Percentiles rank a stretch among this genome's conserved stretches.
These are phyloP conservation scores for Haliclona indistincta DNA, from an alignment of 37 sponge, comb jelly and placozoan species.

Conservation along the genomic window DNA sequence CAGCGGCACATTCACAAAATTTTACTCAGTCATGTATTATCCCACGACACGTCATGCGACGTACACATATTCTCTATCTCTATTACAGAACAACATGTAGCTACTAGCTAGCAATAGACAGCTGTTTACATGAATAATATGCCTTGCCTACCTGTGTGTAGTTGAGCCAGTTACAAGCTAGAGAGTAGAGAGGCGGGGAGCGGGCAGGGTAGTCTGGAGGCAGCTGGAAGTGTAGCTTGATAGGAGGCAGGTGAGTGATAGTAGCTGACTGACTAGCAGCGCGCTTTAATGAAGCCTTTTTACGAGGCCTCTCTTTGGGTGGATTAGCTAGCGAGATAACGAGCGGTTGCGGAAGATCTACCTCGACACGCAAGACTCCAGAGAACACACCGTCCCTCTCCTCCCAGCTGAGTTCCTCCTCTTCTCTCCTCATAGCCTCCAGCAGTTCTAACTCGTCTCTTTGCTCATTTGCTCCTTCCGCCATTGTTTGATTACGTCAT, in stretches of 20 bases:
- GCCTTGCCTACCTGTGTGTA: slow-evolving; percentile 44
- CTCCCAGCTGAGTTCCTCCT: slow-evolving; percentile 29
- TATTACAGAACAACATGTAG: not conserved
- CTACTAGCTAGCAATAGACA: not conserved
- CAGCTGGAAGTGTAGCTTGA: slow-evolving; percentile 48
- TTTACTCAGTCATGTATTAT: too few relatives aligned
- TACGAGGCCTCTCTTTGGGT: too few relatives aligned
- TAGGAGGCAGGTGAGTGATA: slow-evolving; percentile 58
- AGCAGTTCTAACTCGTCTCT: slow-evolving; percentile 28
- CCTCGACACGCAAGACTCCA: not conserved
- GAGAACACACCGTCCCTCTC: not conserved
- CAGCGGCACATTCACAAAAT: too few relatives aligned
- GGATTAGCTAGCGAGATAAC: not conserved
- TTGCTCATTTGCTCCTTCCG: not conserved
- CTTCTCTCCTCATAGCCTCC: not conserved
- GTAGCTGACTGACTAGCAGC: not conserved
- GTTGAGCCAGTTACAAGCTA: slow-evolving; percentile 75
- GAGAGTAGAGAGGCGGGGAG: slow-evolving; percentile 29
- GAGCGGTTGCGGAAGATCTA: not conserved
- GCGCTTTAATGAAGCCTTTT: not conserved
- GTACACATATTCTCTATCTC: slow-evolving; percentile 14
- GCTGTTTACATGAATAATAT: not conserved
- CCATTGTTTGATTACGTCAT: too few relatives aligned
- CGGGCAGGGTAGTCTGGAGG: slow-evolving; percentile 42
- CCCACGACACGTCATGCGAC: too few relatives aligned